Base-by-base conservation (phyloP, 2,113 vertebrate species). In the Lipotes vexillifer region DNA sequence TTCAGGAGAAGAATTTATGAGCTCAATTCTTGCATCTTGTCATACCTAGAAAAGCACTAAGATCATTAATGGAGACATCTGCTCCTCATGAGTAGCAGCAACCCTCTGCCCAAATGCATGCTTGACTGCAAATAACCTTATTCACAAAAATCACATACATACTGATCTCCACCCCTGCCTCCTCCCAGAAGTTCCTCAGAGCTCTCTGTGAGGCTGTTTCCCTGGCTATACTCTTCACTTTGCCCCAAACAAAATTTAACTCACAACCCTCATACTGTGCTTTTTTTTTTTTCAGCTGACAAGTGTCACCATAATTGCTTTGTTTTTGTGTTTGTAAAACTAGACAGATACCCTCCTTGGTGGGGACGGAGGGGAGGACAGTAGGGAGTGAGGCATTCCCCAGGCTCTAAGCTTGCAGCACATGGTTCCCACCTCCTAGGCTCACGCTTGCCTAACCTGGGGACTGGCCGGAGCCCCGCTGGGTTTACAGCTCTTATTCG, bases 301-400 rank as follows among this genome's bases (percentile, higher is more conserved):
- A 36, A 57, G 46, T 57, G 55, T 49, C 66, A 31, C 52, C 29
- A 11, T 49, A 25, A 74, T 63, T 80, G 61, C 33, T 78, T 80
- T 75, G 61, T 12, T 84, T 88, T 65, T 68, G 46, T 83, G 63
- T n/a, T 83, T 92, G 78, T 57, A 84, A 78, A 94, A 29, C 27
- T 36, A 92, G 44, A 25, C 14, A 8, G 5, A 31, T 11, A 71
- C 44, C 10, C 68, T 9, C 38, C 57, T 14, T 27, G 29, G 68
- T 71, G 68, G 80, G 29, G 3, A 14, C 0, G 20, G 52, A n/a
- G 41, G 38, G 3, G 17, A 49, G 80, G 77, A 31, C 23, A 6
- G 46, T 61, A 80, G 46, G 21, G 8, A 9, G 29, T 2, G 57
- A 65, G 29, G 86, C 44, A 44, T 21, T 69, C n/a, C 66, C 25